These are phyloP conservation scores for Fistularia tabacaria DNA, from an alignment of 2,797 vertebrate species.

Conservation along the genomic window DNA sequence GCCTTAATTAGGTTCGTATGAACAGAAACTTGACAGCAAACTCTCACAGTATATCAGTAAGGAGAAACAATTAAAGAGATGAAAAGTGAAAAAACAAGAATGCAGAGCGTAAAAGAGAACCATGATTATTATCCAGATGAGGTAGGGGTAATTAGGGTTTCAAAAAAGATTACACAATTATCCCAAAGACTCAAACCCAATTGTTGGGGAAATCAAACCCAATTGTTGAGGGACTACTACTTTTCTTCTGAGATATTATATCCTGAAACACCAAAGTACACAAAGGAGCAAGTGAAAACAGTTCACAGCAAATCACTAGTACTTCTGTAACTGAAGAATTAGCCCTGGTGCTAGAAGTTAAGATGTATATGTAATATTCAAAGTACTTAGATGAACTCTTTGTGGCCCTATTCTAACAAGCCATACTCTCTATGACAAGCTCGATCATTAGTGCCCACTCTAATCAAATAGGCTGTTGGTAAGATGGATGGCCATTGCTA, in stretches of 20 bases:
- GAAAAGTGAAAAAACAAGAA: constrained; percentile 30
- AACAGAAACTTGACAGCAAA: constrained; percentile 78
- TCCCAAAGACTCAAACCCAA: constrained; percentile 42
- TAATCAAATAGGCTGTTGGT: constrained; percentile 63
- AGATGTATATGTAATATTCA: constrained; percentile 48
- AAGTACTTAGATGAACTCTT: constrained; percentile 51
- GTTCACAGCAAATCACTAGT: constrained; percentile 41
- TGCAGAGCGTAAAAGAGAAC: constrained; percentile 60
- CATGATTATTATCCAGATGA: constrained; percentile 71
- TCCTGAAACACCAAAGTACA: constrained; percentile 31
- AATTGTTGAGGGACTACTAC: constrained; percentile 60
- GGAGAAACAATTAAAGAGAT: constrained; percentile 37
- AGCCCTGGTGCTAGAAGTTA: constrained; percentile 34
- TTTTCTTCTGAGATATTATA: constrained; percentile 57
- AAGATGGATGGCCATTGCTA: constrained; percentile 55
- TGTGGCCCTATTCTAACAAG: constrained; percentile 55
- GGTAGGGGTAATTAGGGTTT: constrained; percentile 72
- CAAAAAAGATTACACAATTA: constrained; percentile 69
- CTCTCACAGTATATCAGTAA: constrained; percentile 69
- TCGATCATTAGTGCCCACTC: constrained; percentile 68
- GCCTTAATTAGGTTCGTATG: constrained; percentile 79
- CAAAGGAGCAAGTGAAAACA: constrained; percentile 26
- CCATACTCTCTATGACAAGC: constrained; percentile 48
- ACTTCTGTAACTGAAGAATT: constrained; percentile 37
- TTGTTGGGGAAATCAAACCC: constrained; percentile 61